Conservation (phyloP, 2,113 vertebrate species). For the Microtus richardsoni region DNA sequence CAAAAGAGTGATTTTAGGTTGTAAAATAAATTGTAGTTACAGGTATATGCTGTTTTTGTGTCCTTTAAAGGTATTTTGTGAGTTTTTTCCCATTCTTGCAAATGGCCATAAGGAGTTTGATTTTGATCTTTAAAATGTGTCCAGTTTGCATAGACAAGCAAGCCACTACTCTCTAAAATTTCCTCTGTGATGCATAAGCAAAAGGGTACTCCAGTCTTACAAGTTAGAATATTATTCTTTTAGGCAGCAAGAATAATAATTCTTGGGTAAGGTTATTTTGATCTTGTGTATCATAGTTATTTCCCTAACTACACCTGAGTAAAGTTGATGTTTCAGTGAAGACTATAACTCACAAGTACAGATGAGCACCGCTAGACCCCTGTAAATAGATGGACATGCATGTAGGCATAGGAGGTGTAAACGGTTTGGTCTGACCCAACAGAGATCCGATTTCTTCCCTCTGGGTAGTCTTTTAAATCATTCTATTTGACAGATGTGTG, state of each 20-base stretch:
- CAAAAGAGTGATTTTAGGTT: slow-evolving; percentile 6
- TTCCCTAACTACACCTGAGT: not conserved
- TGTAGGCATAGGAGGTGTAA: too few species aligned
- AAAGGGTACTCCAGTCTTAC: not conserved
- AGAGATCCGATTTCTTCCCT: not conserved
- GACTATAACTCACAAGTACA: not conserved
- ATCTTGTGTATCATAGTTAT: not conserved
- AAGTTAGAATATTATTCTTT: not conserved
- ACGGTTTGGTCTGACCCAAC: not conserved
- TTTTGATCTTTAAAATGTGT: slow-evolving; percentile 18
- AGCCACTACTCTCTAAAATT: not conserved
- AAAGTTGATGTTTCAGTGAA: not conserved
- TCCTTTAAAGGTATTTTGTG: not conserved
- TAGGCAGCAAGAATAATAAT: not conserved
- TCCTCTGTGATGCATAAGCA: not conserved
- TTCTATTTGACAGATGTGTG: not conserved
- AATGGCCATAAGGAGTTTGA: not conserved
- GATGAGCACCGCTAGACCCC: too few species aligned
- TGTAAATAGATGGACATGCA: not conserved
- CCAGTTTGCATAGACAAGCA: not conserved
- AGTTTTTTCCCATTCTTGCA: not conserved
- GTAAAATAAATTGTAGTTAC: not conserved
- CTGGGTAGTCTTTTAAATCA: not conserved
- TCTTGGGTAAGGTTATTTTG: not conserved
- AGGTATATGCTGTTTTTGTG: not conserved